Conservation (phyloP, 2,113 vertebrate genomes). For the Pristiophorus japonicus region DNA sequence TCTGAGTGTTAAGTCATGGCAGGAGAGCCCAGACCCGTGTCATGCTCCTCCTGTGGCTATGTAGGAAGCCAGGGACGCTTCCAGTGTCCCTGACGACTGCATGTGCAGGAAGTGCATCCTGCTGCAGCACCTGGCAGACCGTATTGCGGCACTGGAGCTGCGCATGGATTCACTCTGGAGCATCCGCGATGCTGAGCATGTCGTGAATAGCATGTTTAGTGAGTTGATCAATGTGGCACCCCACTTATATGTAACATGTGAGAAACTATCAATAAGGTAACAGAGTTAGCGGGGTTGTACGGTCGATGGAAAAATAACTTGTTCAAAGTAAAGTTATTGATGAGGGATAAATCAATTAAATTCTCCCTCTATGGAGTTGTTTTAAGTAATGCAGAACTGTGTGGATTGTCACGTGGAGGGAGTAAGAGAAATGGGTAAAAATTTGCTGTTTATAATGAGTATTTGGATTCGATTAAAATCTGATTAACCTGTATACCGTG, state of each 20-base stretch:
- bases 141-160: too few relatives aligned
- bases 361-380: background rate
- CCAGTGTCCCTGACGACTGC: too few relatives aligned
- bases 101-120: too few relatives aligned
- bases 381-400: background rate
- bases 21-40: too few relatives aligned
- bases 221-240: too few relatives aligned
- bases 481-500: background rate
- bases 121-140: too few relatives aligned
- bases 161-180: too few relatives aligned
- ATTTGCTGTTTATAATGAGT: background rate
- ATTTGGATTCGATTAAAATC: background rate
- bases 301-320: background rate
- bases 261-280: background rate
- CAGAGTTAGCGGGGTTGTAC: background rate
- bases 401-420: background rate
- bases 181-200: too few relatives aligned
- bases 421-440: background rate
- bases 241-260: background rate
- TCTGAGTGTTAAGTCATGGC: too few relatives aligned
- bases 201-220: too few relatives aligned
- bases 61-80: too few relatives aligned
- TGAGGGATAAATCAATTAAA: background rate
- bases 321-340: background rate
- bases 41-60: too few relatives aligned